A percentile compares a stretch with the other conserved stretches of the same genome.
Evolutionary conservation across 53 echinoderm and acorn worm species (phyloP).

Genomic region (Paracentrotus lividus): DNA sequence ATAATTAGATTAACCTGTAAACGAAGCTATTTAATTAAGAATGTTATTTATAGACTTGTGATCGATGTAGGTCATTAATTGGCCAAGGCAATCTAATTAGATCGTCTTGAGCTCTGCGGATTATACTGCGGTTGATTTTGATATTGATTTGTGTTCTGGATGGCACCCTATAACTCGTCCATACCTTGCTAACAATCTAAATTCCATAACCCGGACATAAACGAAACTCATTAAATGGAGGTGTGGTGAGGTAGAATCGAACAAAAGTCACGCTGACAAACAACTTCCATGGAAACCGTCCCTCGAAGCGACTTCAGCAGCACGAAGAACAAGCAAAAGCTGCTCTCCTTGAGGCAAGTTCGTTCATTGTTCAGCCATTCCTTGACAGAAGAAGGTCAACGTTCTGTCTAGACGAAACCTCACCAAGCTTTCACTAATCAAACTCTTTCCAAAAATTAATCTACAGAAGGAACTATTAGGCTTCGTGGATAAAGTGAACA

Average conservation of each 20-base stretch:
- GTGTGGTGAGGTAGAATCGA: background rate
- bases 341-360: slow-evolving; percentile 3
- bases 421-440: background rate
- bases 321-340: slow-evolving; percentile 8
- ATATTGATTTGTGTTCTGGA: too few species aligned
- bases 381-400: background rate
- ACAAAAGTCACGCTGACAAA: slow-evolving; percentile 28
- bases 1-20: background rate
- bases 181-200: background rate
- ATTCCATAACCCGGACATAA: slow-evolving; percentile 33
- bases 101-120: background rate
- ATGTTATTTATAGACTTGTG: background rate
- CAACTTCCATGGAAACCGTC: slow-evolving; percentile 17
- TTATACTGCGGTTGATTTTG: too few species aligned
- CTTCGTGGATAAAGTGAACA: background rate
- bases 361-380: slow-evolving; percentile 21
- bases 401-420: background rate
- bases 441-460: background rate
- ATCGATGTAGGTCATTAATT: background rate
- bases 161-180: background rate
- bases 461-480: too few species aligned
- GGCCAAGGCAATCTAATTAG: background rate
- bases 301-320: background rate
- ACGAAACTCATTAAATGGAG: slow-evolving; percentile 40
- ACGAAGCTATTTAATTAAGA: background rate